These are phyloP conservation scores for Fragum fragum DNA, from an alignment of 2,888 invertebrate species.

Conservation along the genomic window DNA sequence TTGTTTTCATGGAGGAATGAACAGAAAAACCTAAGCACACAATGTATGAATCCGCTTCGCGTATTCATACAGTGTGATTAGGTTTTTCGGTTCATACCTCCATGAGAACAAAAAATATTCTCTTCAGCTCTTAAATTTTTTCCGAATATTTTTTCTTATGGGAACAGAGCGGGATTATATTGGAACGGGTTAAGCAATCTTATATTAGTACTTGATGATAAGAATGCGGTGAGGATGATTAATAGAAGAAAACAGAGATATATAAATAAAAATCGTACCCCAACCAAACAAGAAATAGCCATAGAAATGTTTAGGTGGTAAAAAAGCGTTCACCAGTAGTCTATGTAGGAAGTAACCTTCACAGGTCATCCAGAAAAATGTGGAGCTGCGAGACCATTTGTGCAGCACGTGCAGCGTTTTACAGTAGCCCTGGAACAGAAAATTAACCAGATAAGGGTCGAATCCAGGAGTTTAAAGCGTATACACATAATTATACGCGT, in stretches of 20 bases:
- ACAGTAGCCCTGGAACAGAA: slow-evolving; percentile 41
- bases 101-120: too few species aligned
- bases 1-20: too few species aligned
- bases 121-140: too few species aligned
- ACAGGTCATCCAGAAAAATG: slow-evolving; percentile 85
- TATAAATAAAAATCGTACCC: slow-evolving; percentile 74
- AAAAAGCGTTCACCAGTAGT: slow-evolving; percentile 83
- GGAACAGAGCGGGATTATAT: not conserved
- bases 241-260: not conserved
- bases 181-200: too few species aligned
- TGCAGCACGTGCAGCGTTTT: slow-evolving; percentile 41
- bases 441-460: too few species aligned
- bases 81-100: too few species aligned
- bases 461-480: too few species aligned
- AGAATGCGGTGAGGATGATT: not conserved
- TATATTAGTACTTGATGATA: not conserved
- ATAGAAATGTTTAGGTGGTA: slow-evolving; percentile 78
- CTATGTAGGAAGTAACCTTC: slow-evolving; percentile 85
- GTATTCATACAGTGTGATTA: too few species aligned
- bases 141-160: too few species aligned
- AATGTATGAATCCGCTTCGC: too few species aligned
- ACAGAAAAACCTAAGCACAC: too few species aligned
- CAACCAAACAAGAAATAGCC: slow-evolving; percentile 82
- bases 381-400: slow-evolving; percentile 60
- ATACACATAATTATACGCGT: too few species aligned